phyloP scores from a whole-genome alignment of 1,140 invertebrate species.

The Ceratoteleas bidentatus region DNA sequence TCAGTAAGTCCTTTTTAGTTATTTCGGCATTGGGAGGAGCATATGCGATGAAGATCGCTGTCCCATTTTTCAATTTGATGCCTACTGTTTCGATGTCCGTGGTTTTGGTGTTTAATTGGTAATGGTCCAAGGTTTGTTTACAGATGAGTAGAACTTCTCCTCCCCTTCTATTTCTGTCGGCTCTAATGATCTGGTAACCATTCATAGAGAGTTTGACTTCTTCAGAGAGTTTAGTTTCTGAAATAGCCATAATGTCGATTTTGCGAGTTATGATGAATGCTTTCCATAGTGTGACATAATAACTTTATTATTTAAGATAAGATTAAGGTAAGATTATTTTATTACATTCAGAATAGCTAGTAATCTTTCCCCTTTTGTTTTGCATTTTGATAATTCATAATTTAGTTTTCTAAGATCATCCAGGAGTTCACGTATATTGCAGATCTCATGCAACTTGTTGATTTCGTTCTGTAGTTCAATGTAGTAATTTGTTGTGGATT shows the following conservation, averaged over 20 bases:
- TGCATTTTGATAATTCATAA: background rate
- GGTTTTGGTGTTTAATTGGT: conserved; percentile 14
- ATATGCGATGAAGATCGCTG: conserved; percentile 36
- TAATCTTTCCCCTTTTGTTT: conserved; percentile 5
- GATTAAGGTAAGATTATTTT: background rate
- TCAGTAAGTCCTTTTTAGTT: conserved; percentile 17
- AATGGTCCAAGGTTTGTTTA: conserved; percentile 13
- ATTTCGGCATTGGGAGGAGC: conserved; percentile 33
- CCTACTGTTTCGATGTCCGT: conserved; percentile 29
- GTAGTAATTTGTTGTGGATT: background rate
- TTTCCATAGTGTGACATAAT: conserved; percentile 26
- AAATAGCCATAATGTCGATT: conserved; percentile 55
- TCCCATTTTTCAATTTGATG: conserved; percentile 46
- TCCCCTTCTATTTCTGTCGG: conserved; percentile 44
- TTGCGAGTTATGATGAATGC: conserved; percentile 33
- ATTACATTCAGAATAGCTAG: conserved; percentile 1
- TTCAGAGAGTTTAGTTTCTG: conserved; percentile 50
- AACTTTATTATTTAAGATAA: no score
- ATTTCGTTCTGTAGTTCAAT: conserved; percentile 13
- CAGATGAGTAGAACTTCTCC: conserved; percentile 29
- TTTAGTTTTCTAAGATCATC: conserved; percentile 7
- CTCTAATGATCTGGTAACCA: conserved; percentile 34
- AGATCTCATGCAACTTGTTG: background rate
- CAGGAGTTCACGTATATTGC: conserved; percentile 11
- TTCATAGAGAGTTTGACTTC: conserved; percentile 19